Conservation (phyloP, 2,797 vertebrate genomes). For the Loriculus beryllinus region DNA sequence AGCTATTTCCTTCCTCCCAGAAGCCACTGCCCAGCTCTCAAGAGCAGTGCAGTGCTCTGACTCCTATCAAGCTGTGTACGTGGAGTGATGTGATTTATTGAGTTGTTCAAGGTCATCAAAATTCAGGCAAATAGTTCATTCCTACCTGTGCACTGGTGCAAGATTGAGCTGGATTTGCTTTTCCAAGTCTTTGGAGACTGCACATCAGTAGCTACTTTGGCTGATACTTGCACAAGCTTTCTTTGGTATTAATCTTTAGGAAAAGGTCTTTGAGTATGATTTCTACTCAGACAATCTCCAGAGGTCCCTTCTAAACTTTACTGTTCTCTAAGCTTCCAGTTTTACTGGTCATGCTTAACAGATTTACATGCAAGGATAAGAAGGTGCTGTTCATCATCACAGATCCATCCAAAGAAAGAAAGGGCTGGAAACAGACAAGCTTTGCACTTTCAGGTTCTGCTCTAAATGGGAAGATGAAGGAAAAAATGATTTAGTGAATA, state of each 20-base stretch:
- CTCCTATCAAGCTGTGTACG: neutral
- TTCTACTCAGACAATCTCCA: neutral
- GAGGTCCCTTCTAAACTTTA: neutral
- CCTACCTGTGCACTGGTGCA: neutral
- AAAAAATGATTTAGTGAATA: neutral
- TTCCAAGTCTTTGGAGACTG: neutral
- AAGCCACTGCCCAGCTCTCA: constrained; percentile 25
- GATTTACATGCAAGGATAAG: neutral
- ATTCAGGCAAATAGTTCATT: neutral
- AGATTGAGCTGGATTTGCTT: neutral
- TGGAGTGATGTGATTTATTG: neutral
- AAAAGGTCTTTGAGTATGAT: neutral
- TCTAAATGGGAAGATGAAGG: neutral
- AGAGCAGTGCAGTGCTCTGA: constrained; percentile 9
- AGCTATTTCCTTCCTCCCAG: constrained; percentile 62
- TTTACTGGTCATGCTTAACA: neutral
- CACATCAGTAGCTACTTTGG: neutral
- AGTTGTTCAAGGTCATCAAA: neutral
- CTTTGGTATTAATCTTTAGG: neutral
- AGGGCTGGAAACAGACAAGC: neutral
- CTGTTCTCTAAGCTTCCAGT: neutral
- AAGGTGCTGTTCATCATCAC: neutral
- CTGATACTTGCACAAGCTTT: neutral
- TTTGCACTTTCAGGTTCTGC: neutral
- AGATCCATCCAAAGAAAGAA: neutral